Conservation (phyloP, 2,888 invertebrate genomes). For the Polyploca ridens region DNA sequence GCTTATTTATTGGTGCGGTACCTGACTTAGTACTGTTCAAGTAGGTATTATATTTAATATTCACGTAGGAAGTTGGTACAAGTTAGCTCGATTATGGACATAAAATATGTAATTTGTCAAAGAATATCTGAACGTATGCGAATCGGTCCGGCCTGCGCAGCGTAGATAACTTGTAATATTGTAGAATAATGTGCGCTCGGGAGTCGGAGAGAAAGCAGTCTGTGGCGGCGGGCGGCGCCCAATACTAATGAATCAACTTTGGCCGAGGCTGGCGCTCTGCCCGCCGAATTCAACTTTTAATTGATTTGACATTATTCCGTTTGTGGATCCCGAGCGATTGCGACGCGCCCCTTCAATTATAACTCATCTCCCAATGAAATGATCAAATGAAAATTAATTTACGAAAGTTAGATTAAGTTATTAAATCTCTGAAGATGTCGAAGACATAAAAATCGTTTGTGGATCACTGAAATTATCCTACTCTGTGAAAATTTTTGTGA, state of each 20-base stretch:
- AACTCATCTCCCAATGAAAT: constrained; percentile 76
- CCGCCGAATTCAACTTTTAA: constrained; percentile 78
- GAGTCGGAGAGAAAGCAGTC: constrained; percentile 29
- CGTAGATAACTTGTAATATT: constrained; percentile 60
- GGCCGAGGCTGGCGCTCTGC: constrained; percentile 64
- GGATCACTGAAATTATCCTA: constrained; percentile 10
- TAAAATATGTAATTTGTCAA: constrained; percentile 47
- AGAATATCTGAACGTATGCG: constrained; percentile 52
- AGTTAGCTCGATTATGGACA: constrained; percentile 35
- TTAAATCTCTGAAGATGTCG: constrained; percentile 56
- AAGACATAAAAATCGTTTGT: constrained; percentile 46
- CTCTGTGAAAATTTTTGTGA: neutral
- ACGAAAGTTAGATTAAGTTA: constrained; percentile 76
- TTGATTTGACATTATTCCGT: constrained; percentile 82
- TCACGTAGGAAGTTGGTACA: constrained; percentile 17
- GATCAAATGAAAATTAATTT: constrained; percentile 80
- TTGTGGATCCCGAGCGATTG: constrained; percentile 70
- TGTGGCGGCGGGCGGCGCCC: constrained; percentile 51
- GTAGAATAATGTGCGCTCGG: constrained; percentile 42
- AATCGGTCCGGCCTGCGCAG: constrained; percentile 45
- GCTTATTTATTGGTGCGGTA: neutral
- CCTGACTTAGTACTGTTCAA: neutral
- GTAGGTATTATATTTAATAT: neutral
- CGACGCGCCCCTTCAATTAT: constrained; percentile 75
- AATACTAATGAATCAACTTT: constrained; percentile 77